Evolutionary conservation across 2,888 invertebrate genomes (phyloP), one percentile per base, ranked within the genome.

Genomic region (Lobophora halterata): DNA sequence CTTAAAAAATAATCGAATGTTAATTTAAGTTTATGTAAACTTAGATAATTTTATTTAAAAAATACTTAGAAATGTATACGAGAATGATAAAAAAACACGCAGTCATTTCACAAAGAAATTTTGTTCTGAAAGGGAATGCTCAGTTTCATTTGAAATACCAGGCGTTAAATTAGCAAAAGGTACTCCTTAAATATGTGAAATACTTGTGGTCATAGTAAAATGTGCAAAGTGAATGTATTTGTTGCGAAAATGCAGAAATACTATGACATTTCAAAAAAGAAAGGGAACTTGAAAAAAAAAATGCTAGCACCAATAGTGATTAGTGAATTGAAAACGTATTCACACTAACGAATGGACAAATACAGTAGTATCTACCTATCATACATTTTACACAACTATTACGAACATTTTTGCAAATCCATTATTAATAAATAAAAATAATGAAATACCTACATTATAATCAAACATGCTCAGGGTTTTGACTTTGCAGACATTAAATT

Each of bases 401-500:
- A n/a, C n/a, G n/a, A n/a, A 23, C 12, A 21, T 23, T 31, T 21
- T 23, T 31, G 23, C n/a, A n/a, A n/a, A n/a, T n/a, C n/a, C n/a
- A n/a, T n/a, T n/a, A n/a, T n/a, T n/a, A n/a, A n/a, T n/a, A n/a
- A n/a, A n/a, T n/a, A n/a, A n/a, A n/a, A n/a, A n/a, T n/a, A n/a
- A n/a, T n/a, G n/a, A n/a, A n/a, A n/a, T 32, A 5, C 9, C 23
- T 24, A 16, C 12, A 25, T 31, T 35, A 30, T 20, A 45, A 17
- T 25, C 28, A 33, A 27, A 27, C 37, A 31, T 37, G 26, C 31
- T 26, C 21, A 23, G 20, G 30, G 13, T 36, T 37, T 29, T 20
- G 29, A 44, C 26, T 44, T 46, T 17, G 13, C 29, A 43, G 39
- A 38, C 39, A 47, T 39, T 37, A 44, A 43, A 44, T 34, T 31